Percentiles rank a stretch among this genome's conserved stretches.
Conservation (phyloP, 2,113 vertebrate genomes). For the Aphelocoma coerulescens region DNA sequence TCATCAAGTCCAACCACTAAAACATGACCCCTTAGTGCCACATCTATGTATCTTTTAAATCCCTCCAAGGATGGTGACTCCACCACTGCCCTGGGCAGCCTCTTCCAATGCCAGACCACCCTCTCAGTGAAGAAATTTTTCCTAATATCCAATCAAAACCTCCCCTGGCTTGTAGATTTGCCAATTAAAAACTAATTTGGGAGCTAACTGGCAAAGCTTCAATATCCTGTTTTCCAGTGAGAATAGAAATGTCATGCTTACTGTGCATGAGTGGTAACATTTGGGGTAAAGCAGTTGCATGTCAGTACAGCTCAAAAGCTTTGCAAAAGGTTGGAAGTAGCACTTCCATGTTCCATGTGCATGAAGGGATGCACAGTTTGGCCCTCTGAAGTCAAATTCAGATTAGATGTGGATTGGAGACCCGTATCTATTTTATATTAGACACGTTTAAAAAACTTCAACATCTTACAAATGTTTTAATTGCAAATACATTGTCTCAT, state of each 20-base stretch:
- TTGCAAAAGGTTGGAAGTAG: background rate
- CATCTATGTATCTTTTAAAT: background rate
- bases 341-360: background rate
- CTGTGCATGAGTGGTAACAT: background rate
- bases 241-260: background rate
- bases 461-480: background rate
- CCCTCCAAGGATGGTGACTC: background rate
- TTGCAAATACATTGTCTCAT: background rate
- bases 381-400: background rate
- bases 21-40: background rate
- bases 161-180: background rate
- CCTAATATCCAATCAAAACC: background rate
- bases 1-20: background rate
- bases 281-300: background rate
- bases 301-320: background rate
- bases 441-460: background rate
- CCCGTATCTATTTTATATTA: background rate
- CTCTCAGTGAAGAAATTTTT: background rate
- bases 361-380: background rate
- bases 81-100: background rate
- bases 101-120: background rate
- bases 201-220: background rate
- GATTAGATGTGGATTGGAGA: background rate
- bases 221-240: background rate
- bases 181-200: background rate